Evolutionary conservation across 23 tunicate genomes (phyloP), one percentile per base, ranked within the genome.

Genomic region (Corella eumyota): DNA sequence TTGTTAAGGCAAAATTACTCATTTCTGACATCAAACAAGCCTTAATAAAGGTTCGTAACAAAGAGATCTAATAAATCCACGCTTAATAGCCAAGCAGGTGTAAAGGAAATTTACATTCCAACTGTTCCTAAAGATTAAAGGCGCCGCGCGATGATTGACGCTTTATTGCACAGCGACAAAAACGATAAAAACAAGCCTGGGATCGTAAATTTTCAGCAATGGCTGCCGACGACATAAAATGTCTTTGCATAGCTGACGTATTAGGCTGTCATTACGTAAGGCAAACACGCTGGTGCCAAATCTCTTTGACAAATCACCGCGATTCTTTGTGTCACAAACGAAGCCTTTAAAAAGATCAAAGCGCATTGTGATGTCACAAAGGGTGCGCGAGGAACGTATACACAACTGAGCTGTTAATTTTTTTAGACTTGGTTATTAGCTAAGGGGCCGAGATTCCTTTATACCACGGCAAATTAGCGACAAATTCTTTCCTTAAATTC

Each of bases 241-340:
- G n/a, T n/a, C n/a, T n/a, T n/a, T n/a, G n/a, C n/a, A n/a, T n/a
- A n/a, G n/a, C n/a, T n/a, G n/a, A n/a, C n/a, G n/a, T n/a, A n/a
- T 7, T 28, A 60, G 33, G 37, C 58, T 46, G 63, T 74, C 82
- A 66, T 66, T 65, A 66, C 66, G 67, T 26, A 40, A 48, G 24
- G 67, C 67, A 75, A 75, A 75, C 47, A 75, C 49, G 50, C 23
- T 15, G 36, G 72, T 66, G 82, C 70, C 82, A 75, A 58, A 65
- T 75, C 56, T 58, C 47, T 75, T 75, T 75, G 82, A 75, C 48
- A 58, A 66, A 75, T 75, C 67, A 51, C 60, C 68, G 59, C 68
- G 6, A 6, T 22, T 64, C 67, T 66, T 58, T 67, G 69, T 75
- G 82, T 65, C 73, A 75, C 49, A 66, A 75, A 45, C 58, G 25